Conservation (phyloP, 2,888 invertebrate genomes). For the Pachycephus smyrnensis region DNA sequence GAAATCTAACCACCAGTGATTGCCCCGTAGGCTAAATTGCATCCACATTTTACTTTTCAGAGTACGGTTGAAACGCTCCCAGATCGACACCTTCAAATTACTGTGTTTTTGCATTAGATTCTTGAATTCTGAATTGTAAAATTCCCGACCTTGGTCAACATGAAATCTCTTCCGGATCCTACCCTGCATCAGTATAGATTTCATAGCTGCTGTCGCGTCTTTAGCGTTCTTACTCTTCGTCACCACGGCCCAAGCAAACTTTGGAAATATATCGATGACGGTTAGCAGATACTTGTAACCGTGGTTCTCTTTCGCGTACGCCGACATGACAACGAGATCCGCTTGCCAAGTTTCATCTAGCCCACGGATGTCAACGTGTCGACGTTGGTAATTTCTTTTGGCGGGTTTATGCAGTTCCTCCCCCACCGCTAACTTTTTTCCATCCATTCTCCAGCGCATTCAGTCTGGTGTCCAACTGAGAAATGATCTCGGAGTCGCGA, state of each 20-base stretch:
- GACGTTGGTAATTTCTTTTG: too few species aligned
- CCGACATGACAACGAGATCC: too few species aligned
- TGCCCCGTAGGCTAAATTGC: constrained; percentile 21
- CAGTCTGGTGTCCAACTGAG: too few species aligned
- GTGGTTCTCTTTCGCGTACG: too few species aligned
- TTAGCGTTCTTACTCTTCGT: constrained; percentile 15
- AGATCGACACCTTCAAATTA: constrained; percentile 40
- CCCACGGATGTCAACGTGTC: too few species aligned
- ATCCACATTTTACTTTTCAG: constrained; percentile 32
- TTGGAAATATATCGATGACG: constrained; percentile 57
- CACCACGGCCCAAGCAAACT: constrained; percentile 51
- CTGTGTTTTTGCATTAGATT: constrained; percentile 13
- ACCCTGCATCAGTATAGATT: too few species aligned
- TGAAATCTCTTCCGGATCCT: constrained; percentile 24
- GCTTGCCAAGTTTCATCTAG: too few species aligned
- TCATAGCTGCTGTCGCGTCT: constrained; percentile 18
- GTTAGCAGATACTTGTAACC: constrained; percentile 49
- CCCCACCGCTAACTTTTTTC: too few species aligned
- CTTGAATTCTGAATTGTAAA: constrained; percentile 28
- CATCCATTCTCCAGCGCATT: too few species aligned
- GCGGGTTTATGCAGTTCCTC: too few species aligned
- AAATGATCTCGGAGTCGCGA: too few species aligned
- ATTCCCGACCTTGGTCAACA: constrained; percentile 30
- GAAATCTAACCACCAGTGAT: constrained; percentile 27
- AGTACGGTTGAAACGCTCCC: constrained; percentile 44